Conservation (phyloP, 1,140 invertebrate species). For the Zaprionus vittiger region DNA sequence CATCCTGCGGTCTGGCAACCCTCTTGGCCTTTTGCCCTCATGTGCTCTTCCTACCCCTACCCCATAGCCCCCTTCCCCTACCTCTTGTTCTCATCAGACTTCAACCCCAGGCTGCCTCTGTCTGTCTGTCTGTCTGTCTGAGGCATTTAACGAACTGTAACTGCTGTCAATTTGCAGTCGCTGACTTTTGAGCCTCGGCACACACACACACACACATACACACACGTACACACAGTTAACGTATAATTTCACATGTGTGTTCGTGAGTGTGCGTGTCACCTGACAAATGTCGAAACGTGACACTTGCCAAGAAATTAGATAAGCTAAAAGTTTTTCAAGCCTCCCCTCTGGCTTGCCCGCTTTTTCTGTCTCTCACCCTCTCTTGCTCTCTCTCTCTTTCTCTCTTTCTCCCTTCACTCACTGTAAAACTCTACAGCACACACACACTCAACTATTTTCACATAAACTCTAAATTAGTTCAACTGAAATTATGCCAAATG, state of each 20-base stretch:
- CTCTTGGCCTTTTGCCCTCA: not conserved
- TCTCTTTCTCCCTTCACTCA: not conserved
- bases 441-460: not conserved
- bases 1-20: constrained; percentile 73
- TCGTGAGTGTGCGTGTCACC: constrained; percentile 58
- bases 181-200: constrained; percentile 74
- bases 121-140: constrained; percentile 33
- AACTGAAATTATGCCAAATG: constrained; percentile 6
- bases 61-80: not conserved
- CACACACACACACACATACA: constrained; percentile 48
- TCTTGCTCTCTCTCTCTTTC: not conserved
- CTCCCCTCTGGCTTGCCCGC: not conserved
- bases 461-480: not conserved
- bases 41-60: not conserved
- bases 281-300: constrained; percentile 82
- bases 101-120: not conserved
- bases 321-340: constrained; percentile 70
- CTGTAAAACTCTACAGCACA: not conserved
- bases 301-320: constrained; percentile 83
- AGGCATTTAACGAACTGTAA: constrained; percentile 82
- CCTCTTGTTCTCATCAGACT: constrained; percentile 8
- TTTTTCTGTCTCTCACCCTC: not conserved
- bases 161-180: constrained; percentile 82
- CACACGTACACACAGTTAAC: constrained; percentile 53
- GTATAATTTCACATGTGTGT: constrained; percentile 61